These are phyloP conservation scores for Oncorhynchus masou DNA, from an alignment of 2,113 vertebrate genomes.

Conservation along the genomic window DNA sequence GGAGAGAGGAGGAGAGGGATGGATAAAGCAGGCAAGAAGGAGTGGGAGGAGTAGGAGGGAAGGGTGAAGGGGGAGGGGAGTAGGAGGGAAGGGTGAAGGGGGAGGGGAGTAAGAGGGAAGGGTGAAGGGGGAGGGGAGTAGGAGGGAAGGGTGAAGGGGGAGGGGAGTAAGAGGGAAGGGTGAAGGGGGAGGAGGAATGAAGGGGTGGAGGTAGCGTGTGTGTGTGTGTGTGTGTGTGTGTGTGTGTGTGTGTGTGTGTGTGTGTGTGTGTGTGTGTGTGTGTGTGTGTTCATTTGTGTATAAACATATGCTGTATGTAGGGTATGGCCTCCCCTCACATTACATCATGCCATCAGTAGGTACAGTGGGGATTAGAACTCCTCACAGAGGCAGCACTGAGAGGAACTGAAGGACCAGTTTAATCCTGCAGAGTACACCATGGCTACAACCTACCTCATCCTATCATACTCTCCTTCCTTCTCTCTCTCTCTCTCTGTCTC, in stretches of 20 bases:
- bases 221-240: background rate
- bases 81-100: too few species aligned
- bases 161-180: too few species aligned
- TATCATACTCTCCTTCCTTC: slow-evolving; percentile 31
- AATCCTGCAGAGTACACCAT: slow-evolving; percentile 64
- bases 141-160: too few species aligned
- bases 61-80: too few species aligned
- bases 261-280: background rate
- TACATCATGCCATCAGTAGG: slow-evolving; percentile 52
- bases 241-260: too few species aligned
- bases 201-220: background rate
- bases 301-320: background rate
- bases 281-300: background rate
- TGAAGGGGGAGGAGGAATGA: background rate
- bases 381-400: slow-evolving; percentile 58
- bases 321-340: slow-evolving; percentile 13
- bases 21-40: too few species aligned
- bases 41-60: too few species aligned
- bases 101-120: background rate
- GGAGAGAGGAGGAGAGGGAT: background rate
- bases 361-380: slow-evolving; percentile 56
- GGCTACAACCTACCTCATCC: slow-evolving; percentile 43
- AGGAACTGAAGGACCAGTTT: slow-evolving; percentile 55
- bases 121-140: too few species aligned
- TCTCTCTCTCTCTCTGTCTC: slow-evolving; percentile 11